Base-by-base conservation (phyloP, 2,797 vertebrate species). In the Poecilia wingei region DNA sequence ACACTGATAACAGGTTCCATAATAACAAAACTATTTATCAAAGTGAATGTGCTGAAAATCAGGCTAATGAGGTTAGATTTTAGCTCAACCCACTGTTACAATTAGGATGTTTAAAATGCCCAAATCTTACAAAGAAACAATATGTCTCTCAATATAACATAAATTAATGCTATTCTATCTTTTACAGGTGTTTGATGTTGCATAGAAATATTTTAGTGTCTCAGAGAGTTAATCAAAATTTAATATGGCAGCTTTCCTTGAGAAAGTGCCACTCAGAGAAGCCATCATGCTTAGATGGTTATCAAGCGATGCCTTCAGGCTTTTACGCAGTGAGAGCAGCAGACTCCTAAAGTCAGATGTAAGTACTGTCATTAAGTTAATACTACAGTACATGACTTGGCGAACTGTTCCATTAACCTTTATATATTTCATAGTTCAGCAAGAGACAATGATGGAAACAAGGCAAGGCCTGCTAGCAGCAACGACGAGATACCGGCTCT, bases 21-120 rank as follows among this genome's bases (percentile, higher is more conserved):
- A 86, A 95, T 94, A 95, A 88, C 75, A 85, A 89, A 91, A 82
- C 92, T 96, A 97, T 97, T 97, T 94, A 98, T 96, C 91, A 89
- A 91, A 88, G 94, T 89, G 93, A 95, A 96, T 95, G 94, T 96
- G 95, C 94, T 92, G 14, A 95, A 96, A 97, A 95, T 94, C 93
- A 95, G 94, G 94, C 96, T 95, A 94, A 95, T 95, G 92, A 94
- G 94, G 96, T 96, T 97, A 96, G 96, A 97, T 96, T 96, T 96
- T 88, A 95, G 95, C 95, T 74, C 91, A 90, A 91, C 90, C 91
- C 96, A 95, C 97, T 96, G 84, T 91, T 93, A 92, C 95, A 94
- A 96, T 95, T 94, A 95, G 94, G 96, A 95, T 94, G 88, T 95
- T 95, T 95, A 92, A 91, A 95, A 94, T 95, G 94, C 93, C 93